Evolutionary conservation across 2,113 vertebrate species (phyloP), one percentile per base, ranked within the genome.

Genomic region (Phaetusa simplex): DNA sequence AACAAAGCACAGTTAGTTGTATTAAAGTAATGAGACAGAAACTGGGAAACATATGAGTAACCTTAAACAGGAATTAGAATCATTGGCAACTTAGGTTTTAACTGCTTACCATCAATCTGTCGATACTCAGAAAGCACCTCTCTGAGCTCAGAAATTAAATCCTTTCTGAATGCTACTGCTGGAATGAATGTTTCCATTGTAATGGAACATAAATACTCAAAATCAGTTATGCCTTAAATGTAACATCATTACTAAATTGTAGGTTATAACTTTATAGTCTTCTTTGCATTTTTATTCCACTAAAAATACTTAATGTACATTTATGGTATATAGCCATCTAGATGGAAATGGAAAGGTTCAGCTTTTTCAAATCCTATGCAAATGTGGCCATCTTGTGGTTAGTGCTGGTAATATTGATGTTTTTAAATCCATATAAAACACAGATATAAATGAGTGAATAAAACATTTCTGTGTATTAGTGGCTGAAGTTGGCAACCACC

Each of bases 351-450:
- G 2, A 2, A 52, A 6, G 21, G 42, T 55, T 69, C 14, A 5
- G 38, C 30, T 87, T 91, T 42, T 65, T 64, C 79, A 67, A 97
- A 97, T 87, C 83, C 96, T 97, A 96, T 97, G 93, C 71, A 95
- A 95, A 94, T 82, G 53, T 65, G 81, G 97, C 98, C 98, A 98
- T 98, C 98, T 98, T 96, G 98, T 98, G 98, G 98, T 69, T 96
- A 76, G 92, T 29, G 16, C 14, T 61, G 76, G 97, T 93, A 97
- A 84, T 64, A 72, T 7, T 17, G 2, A 43, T 52, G 34, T 49
- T 49, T 86, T 85, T n/a, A 12, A 91, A 52, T 8, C 34, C 42
- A 20, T 42, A 34, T 19, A 92, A 42, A 87, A 69, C 12, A 42
- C 4, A 40, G 19, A 52, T 38, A 47, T 5, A 69, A 58, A 80